These are phyloP conservation scores for Trochalopteron elliotii DNA, from an alignment of 2,113 vertebrate genomes.

Conservation along the genomic window DNA sequence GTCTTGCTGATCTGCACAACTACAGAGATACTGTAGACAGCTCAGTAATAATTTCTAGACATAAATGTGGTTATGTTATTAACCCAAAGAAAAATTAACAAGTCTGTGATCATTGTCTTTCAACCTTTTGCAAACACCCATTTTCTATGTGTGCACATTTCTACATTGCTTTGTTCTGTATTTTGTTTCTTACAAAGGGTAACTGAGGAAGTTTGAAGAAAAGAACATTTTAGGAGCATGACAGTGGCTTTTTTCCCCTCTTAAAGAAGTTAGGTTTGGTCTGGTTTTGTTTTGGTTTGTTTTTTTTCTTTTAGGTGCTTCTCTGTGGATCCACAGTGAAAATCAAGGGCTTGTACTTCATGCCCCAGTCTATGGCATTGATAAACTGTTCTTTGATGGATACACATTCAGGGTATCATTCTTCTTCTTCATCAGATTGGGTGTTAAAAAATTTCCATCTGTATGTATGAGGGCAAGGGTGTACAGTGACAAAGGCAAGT, in stretches of 20 bases:
- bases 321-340: neutral
- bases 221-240: neutral
- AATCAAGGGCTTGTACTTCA: constrained; percentile 12
- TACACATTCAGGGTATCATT: constrained; percentile 28
- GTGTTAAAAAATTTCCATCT: neutral
- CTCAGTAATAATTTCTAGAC: neutral
- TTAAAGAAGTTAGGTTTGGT: neutral
- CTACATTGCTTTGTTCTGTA: neutral
- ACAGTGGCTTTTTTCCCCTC: neutral
- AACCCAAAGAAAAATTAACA: neutral
- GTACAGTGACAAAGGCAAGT: neutral
- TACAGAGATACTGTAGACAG: neutral
- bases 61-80: neutral
- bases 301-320: constrained; percentile 3
- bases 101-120: neutral
- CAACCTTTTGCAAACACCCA: neutral
- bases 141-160: neutral
- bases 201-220: neutral
- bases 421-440: neutral
- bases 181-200: neutral
- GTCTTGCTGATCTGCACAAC: neutral
- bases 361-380: neutral
- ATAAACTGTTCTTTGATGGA: constrained; percentile 39
- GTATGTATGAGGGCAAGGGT: neutral
- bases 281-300: neutral